Evolutionary conservation across 1,140 invertebrate genomes (phyloP).

Genomic region (Zaprionus ornatus): DNA sequence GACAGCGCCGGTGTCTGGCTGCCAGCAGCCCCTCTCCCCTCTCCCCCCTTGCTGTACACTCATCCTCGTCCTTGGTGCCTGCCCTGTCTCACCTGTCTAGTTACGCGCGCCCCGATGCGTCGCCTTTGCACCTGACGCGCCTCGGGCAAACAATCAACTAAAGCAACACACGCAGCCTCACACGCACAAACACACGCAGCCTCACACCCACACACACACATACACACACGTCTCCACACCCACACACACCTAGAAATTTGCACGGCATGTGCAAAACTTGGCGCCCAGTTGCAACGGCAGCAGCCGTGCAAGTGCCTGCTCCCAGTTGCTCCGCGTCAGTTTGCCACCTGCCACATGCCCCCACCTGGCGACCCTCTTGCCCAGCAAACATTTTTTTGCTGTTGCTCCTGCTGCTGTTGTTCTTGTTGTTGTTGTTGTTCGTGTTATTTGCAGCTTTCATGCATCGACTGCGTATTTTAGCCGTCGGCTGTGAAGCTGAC

Average conservation of each 20-base stretch:
- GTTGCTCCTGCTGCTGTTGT: not conserved
- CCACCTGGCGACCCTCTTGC: conserved; percentile 24
- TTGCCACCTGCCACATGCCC: conserved; percentile 29
- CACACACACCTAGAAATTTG: conserved; percentile 44
- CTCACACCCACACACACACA: conserved; percentile 14
- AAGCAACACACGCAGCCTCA: conserved; percentile 48
- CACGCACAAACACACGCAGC: conserved; percentile 28
- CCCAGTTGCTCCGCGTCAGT: conserved; percentile 33
- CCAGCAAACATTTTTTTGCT: conserved; percentile 54
- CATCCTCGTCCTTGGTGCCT: not conserved
- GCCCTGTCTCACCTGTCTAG: not conserved
- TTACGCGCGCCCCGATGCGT: conserved; percentile 3
- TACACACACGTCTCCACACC: conserved; percentile 3
- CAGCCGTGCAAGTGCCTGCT: conserved; percentile 12
- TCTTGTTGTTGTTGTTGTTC: conserved; percentile 16
- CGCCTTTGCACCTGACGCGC: conserved; percentile 51
- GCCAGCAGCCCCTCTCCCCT: not conserved
- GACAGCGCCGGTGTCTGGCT: conserved; percentile 13
- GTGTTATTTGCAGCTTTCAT: conserved; percentile 76
- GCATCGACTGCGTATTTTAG: conserved; percentile 74
- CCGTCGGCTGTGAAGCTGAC: conserved; percentile 49
- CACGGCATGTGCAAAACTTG: conserved; percentile 56
- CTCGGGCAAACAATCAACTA: conserved; percentile 75
- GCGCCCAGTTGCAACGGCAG: conserved; percentile 22
- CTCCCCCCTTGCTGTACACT: not conserved